These are phyloP conservation scores for Drosophila macrospina DNA, from an alignment of 2,888 invertebrate species.

Conservation along the genomic window DNA sequence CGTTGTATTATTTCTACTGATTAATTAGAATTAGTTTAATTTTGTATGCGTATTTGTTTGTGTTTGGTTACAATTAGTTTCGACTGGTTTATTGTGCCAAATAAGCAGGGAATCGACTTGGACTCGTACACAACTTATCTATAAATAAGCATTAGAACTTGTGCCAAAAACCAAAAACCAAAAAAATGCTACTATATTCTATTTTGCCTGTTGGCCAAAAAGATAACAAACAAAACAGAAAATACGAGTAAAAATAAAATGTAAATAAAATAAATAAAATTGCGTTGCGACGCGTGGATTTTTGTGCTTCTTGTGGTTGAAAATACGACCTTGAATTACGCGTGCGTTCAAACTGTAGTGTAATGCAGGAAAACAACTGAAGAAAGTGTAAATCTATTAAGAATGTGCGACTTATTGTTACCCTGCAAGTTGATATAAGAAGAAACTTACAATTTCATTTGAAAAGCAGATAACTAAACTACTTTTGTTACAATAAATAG, in stretches of 20 bases:
- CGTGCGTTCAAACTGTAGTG: conserved; percentile 27
- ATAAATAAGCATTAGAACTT: conserved; percentile 74
- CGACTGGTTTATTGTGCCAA: conserved; percentile 53
- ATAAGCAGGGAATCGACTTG: conserved; percentile 28
- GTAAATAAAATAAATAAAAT: conserved; percentile 28
- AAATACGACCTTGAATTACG: conserved; percentile 64
- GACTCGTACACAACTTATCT: conserved; percentile 61
- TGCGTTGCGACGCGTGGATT: conserved; percentile 8
- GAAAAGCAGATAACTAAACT: too few species aligned
- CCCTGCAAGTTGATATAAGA: not conserved
- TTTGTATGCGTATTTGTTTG: conserved; percentile 27
- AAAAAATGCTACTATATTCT: conserved; percentile 11
- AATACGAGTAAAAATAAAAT: conserved; percentile 24
- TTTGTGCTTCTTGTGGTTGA: conserved; percentile 15
- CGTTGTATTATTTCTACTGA: conserved; percentile 32
- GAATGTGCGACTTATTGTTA: conserved; percentile 1
- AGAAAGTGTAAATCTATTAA: not conserved
- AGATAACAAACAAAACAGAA: conserved; percentile 35
- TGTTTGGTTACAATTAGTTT: conserved; percentile 32
- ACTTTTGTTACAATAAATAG: too few species aligned
- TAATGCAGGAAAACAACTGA: conserved; percentile 5
- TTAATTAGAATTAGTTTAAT: conserved; percentile 53
- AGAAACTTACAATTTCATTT: too few species aligned
- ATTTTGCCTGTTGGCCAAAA: conserved; percentile 17
- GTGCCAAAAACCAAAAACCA: conserved; percentile 65